Base-by-base conservation (phyloP, 2,797 vertebrate species). In the Anguilla pacifica region DNA sequence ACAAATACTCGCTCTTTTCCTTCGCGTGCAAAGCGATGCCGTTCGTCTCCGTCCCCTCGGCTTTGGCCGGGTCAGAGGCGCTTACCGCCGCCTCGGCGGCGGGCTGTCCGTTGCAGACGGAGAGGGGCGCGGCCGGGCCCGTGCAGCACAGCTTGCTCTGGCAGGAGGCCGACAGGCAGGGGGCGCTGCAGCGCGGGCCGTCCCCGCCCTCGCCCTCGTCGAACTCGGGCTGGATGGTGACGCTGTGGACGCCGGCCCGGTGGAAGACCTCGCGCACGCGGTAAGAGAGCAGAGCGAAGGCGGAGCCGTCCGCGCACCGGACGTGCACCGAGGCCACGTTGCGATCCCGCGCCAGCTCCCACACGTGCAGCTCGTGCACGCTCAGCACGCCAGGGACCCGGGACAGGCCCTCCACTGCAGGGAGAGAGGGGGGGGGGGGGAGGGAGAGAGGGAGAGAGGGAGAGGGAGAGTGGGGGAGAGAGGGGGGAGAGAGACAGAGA, bases 201-300 rank as follows among this genome's bases (percentile, higher is more conserved):
- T 35, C 87, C 86, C 1, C 39, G 2, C 88, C 90, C 88, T 92
- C 94, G 1, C 35, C 13, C 35, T 51, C 4, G 49, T 9, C 49
- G 0, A 91, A 94, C 91, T 97, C 97, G 0, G 95, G 95, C 93
- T 97, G 97, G 28, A 97, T 94, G 86, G 97, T 97, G 89, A 97
- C 94, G 0, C 91, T 96, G 90, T 97, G 97, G 89, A 97, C 90
- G 3, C 96, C 96, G 0, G 93, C 91, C 0, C 87, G 43, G 0
- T 97, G 96, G 92, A 97, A 97, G 90, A 97, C 82, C 86, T 96
- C 93, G 43, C 95, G 93, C 35, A 96, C 94, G 89, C 93, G 91
- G 1, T 64, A 64, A 53, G 93, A 93, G 87, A 96, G 92, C 0
- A 90, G 90, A 2, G 91, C 88, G 64, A 95, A 93, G 3, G 90